Percentiles rank a stretch among this genome's conserved stretches.
phyloP scores from a whole-genome alignment of 2,888 invertebrate species.

The Drosophila birchii region DNA sequence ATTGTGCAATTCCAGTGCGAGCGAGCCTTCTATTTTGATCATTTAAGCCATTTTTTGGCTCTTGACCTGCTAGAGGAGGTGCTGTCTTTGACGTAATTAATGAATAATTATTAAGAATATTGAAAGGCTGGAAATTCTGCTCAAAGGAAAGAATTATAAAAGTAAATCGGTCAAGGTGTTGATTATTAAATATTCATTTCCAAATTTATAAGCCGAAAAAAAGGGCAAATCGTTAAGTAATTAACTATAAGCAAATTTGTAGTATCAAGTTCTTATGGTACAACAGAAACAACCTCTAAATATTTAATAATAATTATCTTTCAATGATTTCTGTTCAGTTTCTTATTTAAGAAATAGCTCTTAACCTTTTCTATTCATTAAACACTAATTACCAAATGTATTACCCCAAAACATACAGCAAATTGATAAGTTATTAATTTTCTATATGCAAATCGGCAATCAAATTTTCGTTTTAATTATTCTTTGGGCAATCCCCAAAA shows the following conservation, averaged over 20 bases:
- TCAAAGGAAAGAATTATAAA: not conserved
- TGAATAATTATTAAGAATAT: not conserved
- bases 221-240: not conserved
- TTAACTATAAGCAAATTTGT: not conserved
- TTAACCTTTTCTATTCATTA: not conserved
- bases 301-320: not conserved
- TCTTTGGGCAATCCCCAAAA: conserved; percentile 17
- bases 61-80: not conserved
- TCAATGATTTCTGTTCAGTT: not conserved
- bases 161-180: too few species aligned
- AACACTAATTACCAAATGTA: not conserved
- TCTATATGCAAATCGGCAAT: not conserved
- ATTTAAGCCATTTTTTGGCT: conserved; percentile 15
- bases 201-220: not conserved
- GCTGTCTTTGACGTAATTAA: not conserved
- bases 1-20: conserved; percentile 34
- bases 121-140: not conserved
- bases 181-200: not conserved
- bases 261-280: not conserved
- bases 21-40: conserved; percentile 27
- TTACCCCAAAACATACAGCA: not conserved
- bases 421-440: not conserved
- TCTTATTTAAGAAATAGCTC: not conserved
- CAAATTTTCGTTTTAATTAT: conserved; percentile 3
- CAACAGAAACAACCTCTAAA: not conserved